Base-by-base conservation (phyloP, 2,113 vertebrate species). In the Tyrannus savana region DNA sequence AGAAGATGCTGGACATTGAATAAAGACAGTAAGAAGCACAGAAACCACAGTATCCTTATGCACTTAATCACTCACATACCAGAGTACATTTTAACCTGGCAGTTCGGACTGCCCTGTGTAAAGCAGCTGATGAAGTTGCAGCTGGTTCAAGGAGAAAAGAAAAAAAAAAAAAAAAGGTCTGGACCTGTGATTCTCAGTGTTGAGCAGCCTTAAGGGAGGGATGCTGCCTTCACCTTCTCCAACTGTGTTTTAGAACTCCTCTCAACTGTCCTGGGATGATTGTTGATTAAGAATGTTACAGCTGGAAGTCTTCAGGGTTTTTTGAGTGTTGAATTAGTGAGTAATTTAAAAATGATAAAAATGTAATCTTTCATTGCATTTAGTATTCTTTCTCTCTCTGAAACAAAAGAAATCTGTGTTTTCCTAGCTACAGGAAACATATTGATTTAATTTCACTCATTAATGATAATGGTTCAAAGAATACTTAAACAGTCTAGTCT, bases 391-490 rank as follows among this genome's bases (percentile, higher is more conserved):
- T 39, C 23, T 81, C 25, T 63, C 58, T 90, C 52, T 8, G 69
- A 92, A 92, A 71, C 56, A 91, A 89, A 89, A 96, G n/a, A 89
- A 87, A 87, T 55, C 44, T 74, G 6, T 92, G 24, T 90, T 96
- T 92, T 95, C 44, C 69, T 89, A 92, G 50, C 83, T 84, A 30
- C 44, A 52, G 76, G 87, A 88, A 90, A 87, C 55, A 41, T 86
- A 74, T 17, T 92, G 68, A 82, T 92, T 92, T 90, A 79, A 92
- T 95, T 96, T 60, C 49, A 75, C 67, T 87, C 52, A 77, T 91
- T 94, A 90, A 60, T 91, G 85, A 82, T 91, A 89, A 73, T 85
- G 87, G 76, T 96, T 96, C 93, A 93, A 72, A 97, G 94, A 91
- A 80, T 84, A 59, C 52, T 74, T 94, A 60, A n/a, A 84, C 69